A percentile compares a stretch with the other conserved stretches of the same genome.
These are phyloP conservation scores for Terebella lapidaria DNA, from an alignment of 2,888 invertebrate species.

Conservation along the genomic window DNA sequence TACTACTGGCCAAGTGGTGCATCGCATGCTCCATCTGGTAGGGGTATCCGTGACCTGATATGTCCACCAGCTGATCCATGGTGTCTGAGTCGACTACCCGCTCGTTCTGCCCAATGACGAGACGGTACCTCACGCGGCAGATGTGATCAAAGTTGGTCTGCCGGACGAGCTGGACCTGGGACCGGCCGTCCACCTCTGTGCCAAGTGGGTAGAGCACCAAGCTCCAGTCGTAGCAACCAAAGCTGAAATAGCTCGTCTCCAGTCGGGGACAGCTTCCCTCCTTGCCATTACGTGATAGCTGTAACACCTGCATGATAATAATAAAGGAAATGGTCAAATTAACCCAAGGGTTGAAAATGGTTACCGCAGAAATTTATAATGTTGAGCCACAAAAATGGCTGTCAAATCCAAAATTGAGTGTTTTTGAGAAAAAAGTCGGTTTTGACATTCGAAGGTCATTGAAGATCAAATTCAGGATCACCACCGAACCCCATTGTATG, in stretches of 20 bases:
- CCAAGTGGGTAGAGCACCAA: constrained; percentile 54
- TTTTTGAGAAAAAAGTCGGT: too few species aligned
- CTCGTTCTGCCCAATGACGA: constrained; percentile 53
- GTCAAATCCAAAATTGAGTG: too few species aligned
- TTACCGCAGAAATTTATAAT: too few species aligned
- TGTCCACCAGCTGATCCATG: constrained; percentile 41
- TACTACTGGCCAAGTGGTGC: constrained; percentile 31
- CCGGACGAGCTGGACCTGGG: constrained; percentile 60
- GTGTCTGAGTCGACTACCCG: constrained; percentile 39
- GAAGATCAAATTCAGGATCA: too few species aligned
- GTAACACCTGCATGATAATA: constrained; percentile 13
- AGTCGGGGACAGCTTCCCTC: constrained; percentile 35
- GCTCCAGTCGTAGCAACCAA: constrained; percentile 79
- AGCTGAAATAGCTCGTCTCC: constrained; percentile 69
- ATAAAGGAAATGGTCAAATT: too few species aligned
- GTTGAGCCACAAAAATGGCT: too few species aligned
- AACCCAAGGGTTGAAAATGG: too few species aligned
- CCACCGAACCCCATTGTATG: too few species aligned
- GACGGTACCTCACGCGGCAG: constrained; percentile 67
- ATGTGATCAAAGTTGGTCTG: constrained; percentile 77
- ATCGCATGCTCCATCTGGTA: constrained; percentile 37
- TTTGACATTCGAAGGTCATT: too few species aligned
- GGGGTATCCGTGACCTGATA: constrained; percentile 30
- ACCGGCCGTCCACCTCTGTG: constrained; percentile 38
- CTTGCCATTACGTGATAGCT: constrained; percentile 15